These are phyloP conservation scores for Antheraea yamamai DNA, from an alignment of 2,888 invertebrate genomes.

Conservation along the genomic window DNA sequence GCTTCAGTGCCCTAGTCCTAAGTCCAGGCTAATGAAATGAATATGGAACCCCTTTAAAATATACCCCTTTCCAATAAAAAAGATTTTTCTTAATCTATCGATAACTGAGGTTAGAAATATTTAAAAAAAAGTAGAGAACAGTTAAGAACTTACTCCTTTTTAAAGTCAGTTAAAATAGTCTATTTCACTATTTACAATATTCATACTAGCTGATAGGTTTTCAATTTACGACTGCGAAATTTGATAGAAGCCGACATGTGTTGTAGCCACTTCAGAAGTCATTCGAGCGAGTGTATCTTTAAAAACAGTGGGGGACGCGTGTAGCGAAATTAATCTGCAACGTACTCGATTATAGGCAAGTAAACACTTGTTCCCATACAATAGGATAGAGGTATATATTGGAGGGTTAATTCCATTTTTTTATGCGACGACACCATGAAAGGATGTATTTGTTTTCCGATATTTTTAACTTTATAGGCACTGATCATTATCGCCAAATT, in stretches of 20 bases:
- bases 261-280: constrained; percentile 54
- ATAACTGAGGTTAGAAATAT: too few species aligned
- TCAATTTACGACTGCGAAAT: constrained; percentile 30
- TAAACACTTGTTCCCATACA: constrained; percentile 56
- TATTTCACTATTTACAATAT: background rate
- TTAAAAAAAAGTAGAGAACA: too few species aligned
- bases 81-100: too few species aligned
- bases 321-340: constrained; percentile 45
- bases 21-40: too few species aligned
- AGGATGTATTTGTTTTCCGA: background rate
- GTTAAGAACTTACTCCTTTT: too few species aligned
- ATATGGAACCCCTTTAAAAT: too few species aligned
- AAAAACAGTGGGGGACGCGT: constrained; percentile 56
- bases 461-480: background rate
- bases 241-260: constrained; percentile 61
- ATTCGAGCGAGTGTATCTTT: constrained; percentile 56
- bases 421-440: background rate
- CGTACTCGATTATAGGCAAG: constrained; percentile 66
- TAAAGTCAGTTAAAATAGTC: background rate
- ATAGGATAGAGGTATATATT: constrained; percentile 25
- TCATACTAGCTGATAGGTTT: background rate
- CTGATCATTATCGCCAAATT: too few species aligned
- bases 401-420: background rate
- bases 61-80: too few species aligned
- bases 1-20: too few species aligned